Percentiles rank a stretch among this genome's conserved stretches.
Evolutionary conservation across 2,113 vertebrate genomes (phyloP).

Genomic region (Cygnus atratus): DNA sequence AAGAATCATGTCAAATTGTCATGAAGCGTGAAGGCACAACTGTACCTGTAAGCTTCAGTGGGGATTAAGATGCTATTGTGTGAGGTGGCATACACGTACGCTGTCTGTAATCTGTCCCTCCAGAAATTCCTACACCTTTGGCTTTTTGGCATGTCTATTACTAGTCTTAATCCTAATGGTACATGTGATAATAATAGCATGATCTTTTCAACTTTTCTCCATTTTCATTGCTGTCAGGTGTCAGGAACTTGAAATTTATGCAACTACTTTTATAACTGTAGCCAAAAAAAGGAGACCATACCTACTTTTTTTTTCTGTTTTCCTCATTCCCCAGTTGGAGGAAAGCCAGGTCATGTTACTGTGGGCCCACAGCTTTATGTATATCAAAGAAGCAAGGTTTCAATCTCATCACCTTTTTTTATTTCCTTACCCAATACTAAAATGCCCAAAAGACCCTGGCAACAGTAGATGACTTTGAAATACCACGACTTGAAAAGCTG

Average conservation of each 20-base stretch:
- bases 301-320: not conserved
- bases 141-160: not conserved
- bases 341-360: not conserved
- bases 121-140: not conserved
- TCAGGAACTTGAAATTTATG: slow-evolving; percentile 24
- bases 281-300: not conserved
- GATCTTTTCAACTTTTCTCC: not conserved
- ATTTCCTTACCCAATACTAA: not conserved
- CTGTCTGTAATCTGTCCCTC: not conserved
- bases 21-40: not conserved
- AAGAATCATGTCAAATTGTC: not conserved
- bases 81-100: not conserved
- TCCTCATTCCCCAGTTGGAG: not conserved
- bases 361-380: not conserved
- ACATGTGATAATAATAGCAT: not conserved
- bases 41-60: not conserved
- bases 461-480: not conserved
- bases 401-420: not conserved
- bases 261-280: not conserved
- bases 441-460: not conserved
- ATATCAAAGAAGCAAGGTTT: not conserved
- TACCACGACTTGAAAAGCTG: not conserved
- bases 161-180: not conserved
- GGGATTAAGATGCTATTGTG: not conserved
- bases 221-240: not conserved